Percentiles rank a stretch among this genome's conserved stretches.
Conservation (phyloP, 2,888 invertebrate genomes). For the Archips crataeganus region DNA sequence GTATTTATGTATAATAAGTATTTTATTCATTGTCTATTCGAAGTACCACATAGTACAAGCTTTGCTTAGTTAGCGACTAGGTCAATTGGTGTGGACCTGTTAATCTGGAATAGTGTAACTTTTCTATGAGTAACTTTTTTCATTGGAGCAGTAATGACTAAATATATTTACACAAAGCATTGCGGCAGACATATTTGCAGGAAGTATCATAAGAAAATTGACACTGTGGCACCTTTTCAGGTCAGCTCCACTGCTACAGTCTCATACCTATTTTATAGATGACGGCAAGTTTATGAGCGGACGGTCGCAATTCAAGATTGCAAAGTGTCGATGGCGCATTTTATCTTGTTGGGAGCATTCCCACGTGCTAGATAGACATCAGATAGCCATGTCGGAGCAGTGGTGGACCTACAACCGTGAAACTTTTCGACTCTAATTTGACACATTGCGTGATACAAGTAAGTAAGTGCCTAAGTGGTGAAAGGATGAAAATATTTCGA, state of each 20-base stretch:
- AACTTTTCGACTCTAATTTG: constrained; percentile 15
- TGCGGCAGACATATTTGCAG: too few relatives aligned
- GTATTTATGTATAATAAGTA: too few relatives aligned
- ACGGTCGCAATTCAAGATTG: constrained; percentile 9
- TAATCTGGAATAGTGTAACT: too few relatives aligned
- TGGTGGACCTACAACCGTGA: constrained; percentile 2
- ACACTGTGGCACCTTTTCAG: background rate
- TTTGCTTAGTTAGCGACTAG: too few relatives aligned
- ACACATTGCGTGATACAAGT: background rate
- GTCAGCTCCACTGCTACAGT: background rate
- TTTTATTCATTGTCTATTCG: too few relatives aligned
- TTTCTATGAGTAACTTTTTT: too few relatives aligned
- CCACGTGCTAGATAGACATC: background rate
- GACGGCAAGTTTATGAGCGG: constrained; percentile 16
- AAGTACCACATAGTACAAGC: too few relatives aligned
- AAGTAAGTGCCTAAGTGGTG: background rate
- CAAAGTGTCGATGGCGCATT: constrained; percentile 8
- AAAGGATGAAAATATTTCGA: background rate
- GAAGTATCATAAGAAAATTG: too few relatives aligned
- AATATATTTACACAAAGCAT: too few relatives aligned
- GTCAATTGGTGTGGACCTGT: too few relatives aligned
- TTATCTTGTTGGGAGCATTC: constrained; percentile 9
- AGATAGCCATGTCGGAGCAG: constrained; percentile 2
- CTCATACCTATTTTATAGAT: constrained; percentile 1
- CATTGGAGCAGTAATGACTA: too few relatives aligned